phyloP scores from a whole-genome alignment of 2,113 vertebrate species.

The Lepisosteus oculatus region DNA sequence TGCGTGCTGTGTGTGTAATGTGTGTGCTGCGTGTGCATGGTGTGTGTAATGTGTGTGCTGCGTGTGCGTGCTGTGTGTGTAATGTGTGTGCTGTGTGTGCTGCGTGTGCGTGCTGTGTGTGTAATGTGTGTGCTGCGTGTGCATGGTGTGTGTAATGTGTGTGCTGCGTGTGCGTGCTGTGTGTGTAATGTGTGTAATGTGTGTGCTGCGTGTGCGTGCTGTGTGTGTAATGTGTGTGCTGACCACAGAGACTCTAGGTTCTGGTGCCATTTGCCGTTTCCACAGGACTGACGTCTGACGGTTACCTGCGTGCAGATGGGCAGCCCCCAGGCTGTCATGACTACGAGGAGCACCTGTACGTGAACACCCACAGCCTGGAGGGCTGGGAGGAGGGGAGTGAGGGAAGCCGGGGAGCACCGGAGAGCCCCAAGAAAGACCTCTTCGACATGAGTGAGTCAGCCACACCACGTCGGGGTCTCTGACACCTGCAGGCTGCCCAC shows the following conservation, averaged over 20 bases:
- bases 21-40: no score
- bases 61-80: no score
- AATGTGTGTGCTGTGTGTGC: no score
- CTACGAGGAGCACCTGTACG: conserved; percentile 92
- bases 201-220: no score
- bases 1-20: no score
- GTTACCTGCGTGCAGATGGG: conserved; percentile 83
- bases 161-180: no score
- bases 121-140: no score
- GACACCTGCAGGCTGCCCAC: neutral
- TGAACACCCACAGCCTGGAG: conserved; percentile 86
- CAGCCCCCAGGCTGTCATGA: conserved; percentile 65
- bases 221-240: neutral
- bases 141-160: no score
- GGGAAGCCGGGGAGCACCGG: conserved; percentile 39
- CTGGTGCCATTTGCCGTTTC: neutral
- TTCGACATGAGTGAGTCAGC: conserved; percentile 91
- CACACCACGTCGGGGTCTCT: neutral
- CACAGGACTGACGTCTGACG: conserved; percentile 66
- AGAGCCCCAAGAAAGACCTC: conserved; percentile 90
- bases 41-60: no score
- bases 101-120: no score
- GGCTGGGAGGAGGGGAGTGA: conserved; percentile 42
- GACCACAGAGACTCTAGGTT: no score
- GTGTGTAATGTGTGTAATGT: no score